phyloP scores from a whole-genome alignment of 2,797 vertebrate species.

The Ctenochaetus hawaiiensis region DNA sequence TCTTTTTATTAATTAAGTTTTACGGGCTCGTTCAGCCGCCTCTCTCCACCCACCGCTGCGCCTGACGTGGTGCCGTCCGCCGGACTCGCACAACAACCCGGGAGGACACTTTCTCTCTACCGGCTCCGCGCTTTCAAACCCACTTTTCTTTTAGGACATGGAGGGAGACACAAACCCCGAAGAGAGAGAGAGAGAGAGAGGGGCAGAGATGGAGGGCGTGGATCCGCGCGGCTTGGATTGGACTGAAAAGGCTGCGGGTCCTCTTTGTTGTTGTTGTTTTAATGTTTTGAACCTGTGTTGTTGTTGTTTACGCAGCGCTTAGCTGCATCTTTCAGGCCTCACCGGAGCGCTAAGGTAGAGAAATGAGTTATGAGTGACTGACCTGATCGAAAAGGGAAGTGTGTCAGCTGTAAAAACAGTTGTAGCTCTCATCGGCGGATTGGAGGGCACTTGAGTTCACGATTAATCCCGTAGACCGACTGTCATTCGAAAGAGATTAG shows the following conservation, averaged over 20 bases:
- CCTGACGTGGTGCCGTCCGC: slow-evolving; percentile 44
- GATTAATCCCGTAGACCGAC: slow-evolving; percentile 28
- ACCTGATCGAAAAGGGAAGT: slow-evolving; percentile 65
- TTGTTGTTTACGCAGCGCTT: slow-evolving; percentile 17
- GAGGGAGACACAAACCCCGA: background rate
- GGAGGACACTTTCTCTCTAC: slow-evolving; percentile 22
- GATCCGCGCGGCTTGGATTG: slow-evolving; percentile 1
- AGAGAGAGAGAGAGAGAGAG: no score
- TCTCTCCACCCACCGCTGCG: slow-evolving; percentile 1
- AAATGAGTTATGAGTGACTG: slow-evolving; percentile 27
- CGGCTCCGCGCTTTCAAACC: slow-evolving; percentile 4
- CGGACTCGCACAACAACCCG: slow-evolving; percentile 1
- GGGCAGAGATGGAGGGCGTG: slow-evolving; percentile 38
- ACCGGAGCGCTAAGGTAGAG: background rate
- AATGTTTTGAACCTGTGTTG: slow-evolving; percentile 9
- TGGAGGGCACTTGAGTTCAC: slow-evolving; percentile 71
- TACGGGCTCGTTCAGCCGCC: background rate
- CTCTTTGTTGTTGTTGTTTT: slow-evolving; percentile 22
- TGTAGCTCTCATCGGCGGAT: slow-evolving; percentile 35
- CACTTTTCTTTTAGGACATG: slow-evolving; percentile 12
- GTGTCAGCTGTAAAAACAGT: slow-evolving; percentile 72
- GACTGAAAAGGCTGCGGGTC: background rate
- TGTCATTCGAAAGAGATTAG: background rate
- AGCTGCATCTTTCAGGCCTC: background rate
- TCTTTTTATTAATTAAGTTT: slow-evolving; percentile 53